Conservation (phyloP, 2,888 invertebrate species). For the Drosophila anomalipes region DNA sequence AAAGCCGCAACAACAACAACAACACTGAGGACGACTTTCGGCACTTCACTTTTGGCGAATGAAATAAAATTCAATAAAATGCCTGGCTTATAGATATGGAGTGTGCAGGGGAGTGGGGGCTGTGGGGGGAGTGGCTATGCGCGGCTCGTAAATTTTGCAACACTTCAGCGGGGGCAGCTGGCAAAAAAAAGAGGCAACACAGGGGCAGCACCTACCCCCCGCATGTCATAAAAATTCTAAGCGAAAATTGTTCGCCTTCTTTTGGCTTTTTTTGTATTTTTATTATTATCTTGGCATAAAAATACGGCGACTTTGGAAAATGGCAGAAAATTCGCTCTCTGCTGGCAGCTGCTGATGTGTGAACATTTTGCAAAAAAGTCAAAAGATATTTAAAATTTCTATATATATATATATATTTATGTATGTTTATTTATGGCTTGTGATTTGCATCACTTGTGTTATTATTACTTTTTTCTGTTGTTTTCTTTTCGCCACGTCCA, state of each 20-base stretch:
- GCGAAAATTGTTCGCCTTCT: slow-evolving; percentile 60
- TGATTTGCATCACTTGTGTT: slow-evolving; percentile 48
- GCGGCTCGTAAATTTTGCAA: background rate
- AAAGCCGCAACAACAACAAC: slow-evolving; percentile 30
- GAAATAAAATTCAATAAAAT: slow-evolving; percentile 79
- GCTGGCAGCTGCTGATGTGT: slow-evolving; percentile 69
- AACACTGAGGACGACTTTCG: slow-evolving; percentile 46
- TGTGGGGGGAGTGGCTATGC: background rate
- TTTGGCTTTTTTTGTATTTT: slow-evolving; percentile 34
- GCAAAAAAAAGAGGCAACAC: background rate
- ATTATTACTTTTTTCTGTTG: slow-evolving; percentile 19
- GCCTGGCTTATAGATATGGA: background rate
- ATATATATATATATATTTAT: background rate
- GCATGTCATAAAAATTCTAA: slow-evolving; percentile 57
- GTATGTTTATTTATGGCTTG: slow-evolving; percentile 47
- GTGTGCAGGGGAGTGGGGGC: slow-evolving; percentile 46
- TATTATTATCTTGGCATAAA: slow-evolving; percentile 64
- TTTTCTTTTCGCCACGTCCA: slow-evolving; percentile 43
- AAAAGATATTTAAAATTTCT: slow-evolving; percentile 33
- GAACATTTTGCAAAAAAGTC: slow-evolving; percentile 55
- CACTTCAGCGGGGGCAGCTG: background rate
- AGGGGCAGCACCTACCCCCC: background rate
- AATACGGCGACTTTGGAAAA: slow-evolving; percentile 52
- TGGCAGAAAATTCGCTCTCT: slow-evolving; percentile 46
- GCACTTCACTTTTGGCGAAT: slow-evolving; percentile 62